Percentiles rank a stretch among this genome's conserved stretches.
Conservation (phyloP, 1,140 invertebrate genomes). For the Apis laboriosa region DNA sequence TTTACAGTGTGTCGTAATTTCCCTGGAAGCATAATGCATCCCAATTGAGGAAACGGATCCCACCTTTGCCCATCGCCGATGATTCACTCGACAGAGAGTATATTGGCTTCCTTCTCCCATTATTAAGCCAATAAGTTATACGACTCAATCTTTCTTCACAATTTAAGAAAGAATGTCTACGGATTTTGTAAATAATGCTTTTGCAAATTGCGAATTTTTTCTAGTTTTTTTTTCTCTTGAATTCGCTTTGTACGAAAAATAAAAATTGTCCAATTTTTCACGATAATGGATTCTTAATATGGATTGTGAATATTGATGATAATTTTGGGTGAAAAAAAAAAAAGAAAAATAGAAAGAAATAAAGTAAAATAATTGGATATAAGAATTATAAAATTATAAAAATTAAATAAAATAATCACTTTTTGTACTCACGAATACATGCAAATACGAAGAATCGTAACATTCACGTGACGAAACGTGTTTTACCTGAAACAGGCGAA, state of each 20-base stretch:
- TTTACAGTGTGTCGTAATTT: slow-evolving; percentile 50
- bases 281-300: neutral
- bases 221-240: too few species aligned
- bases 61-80: slow-evolving; percentile 50
- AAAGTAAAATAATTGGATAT: neutral
- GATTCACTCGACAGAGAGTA: slow-evolving; percentile 54
- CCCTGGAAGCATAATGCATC: slow-evolving; percentile 50
- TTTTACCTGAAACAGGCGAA: neutral
- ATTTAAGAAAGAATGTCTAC: neutral
- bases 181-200: neutral
- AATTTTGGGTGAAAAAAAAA: neutral
- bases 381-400: neutral
- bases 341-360: too few species aligned
- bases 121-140: slow-evolving; percentile 32
- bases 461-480: neutral
- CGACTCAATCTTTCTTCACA: neutral
- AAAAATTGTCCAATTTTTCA: neutral
- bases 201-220: neutral
- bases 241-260: neutral
- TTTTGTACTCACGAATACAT: neutral
- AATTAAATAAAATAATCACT: neutral
- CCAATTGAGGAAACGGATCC: slow-evolving; percentile 54
- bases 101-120: slow-evolving; percentile 15
- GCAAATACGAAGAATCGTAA: neutral
- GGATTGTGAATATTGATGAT: neutral